Evolutionary conservation across 1,140 invertebrate genomes (phyloP).

Genomic region (Saxidomus purpurata): DNA sequence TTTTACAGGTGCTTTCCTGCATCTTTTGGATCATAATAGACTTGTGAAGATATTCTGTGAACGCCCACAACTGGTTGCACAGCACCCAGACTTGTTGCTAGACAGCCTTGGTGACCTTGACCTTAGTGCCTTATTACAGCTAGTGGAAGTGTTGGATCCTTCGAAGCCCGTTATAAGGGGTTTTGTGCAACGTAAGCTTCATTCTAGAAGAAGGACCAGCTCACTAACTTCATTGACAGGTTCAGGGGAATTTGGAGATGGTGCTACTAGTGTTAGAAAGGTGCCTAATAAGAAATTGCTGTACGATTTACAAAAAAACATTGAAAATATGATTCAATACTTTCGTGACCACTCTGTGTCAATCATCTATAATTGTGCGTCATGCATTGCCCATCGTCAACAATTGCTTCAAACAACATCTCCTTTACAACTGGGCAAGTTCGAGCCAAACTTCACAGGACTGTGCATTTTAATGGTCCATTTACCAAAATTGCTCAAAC

Average conservation of each 20-base stretch:
- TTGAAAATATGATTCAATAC: too few species aligned
- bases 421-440: too few species aligned
- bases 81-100: slow-evolving; percentile 76
- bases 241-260: slow-evolving; percentile 45
- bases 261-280: slow-evolving; percentile 10
- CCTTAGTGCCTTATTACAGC: slow-evolving; percentile 70
- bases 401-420: too few species aligned
- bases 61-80: slow-evolving; percentile 79
- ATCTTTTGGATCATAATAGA: slow-evolving; percentile 70
- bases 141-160: slow-evolving; percentile 84
- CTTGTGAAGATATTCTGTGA: slow-evolving; percentile 80
- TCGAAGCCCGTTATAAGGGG: slow-evolving; percentile 78
- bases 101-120: slow-evolving; percentile 74
- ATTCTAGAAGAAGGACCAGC: slow-evolving; percentile 67
- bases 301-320: too few species aligned
- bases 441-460: too few species aligned
- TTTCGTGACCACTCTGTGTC: too few species aligned
- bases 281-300: neutral
- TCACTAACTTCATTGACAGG: slow-evolving; percentile 44
- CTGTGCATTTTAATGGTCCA: too few species aligned
- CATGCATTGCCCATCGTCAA: too few species aligned
- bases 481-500: too few species aligned
- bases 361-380: too few species aligned
- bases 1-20: slow-evolving; percentile 78
- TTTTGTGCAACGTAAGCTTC: slow-evolving; percentile 69